Evolutionary conservation across 2,797 vertebrate species (phyloP).

Genomic region (Lacerta bilineata): DNA sequence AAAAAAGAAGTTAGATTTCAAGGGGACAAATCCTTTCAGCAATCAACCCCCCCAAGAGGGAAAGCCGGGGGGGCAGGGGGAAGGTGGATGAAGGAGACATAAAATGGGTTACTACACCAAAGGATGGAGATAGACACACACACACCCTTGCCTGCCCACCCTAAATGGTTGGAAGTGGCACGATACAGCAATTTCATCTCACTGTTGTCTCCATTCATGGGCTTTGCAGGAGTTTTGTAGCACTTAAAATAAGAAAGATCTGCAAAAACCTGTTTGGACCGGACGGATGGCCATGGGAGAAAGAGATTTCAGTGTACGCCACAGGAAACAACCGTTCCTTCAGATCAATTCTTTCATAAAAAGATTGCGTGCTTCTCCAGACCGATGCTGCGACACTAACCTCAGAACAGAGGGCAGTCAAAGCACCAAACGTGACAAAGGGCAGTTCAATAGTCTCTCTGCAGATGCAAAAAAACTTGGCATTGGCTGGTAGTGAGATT

Average conservation of each 20-base stretch:
- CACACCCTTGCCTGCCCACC: background rate
- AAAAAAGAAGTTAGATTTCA: conserved; percentile 33
- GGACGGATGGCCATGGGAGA: background rate
- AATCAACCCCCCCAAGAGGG: conserved; percentile 11
- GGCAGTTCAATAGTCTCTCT: background rate
- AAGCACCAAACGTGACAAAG: background rate
- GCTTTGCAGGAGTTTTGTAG: background rate
- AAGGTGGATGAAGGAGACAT: conserved; percentile 5
- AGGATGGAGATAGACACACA: background rate
- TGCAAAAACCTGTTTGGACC: background rate
- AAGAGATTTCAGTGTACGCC: background rate
- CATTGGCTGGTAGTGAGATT: background rate
- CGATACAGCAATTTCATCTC: background rate
- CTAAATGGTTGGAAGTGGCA: background rate
- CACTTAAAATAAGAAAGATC: background rate
- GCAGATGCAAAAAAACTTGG: background rate
- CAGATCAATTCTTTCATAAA: background rate
- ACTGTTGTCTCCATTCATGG: background rate
- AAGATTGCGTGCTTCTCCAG: background rate
- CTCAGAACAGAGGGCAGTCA: background rate
- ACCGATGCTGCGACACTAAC: background rate
- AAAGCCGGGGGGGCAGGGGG: background rate
- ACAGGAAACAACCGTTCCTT: background rate
- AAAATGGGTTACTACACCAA: background rate
- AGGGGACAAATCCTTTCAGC: background rate